Base-by-base conservation (phyloP, 1,140 invertebrate species). In the Zaprionus davidi region DNA sequence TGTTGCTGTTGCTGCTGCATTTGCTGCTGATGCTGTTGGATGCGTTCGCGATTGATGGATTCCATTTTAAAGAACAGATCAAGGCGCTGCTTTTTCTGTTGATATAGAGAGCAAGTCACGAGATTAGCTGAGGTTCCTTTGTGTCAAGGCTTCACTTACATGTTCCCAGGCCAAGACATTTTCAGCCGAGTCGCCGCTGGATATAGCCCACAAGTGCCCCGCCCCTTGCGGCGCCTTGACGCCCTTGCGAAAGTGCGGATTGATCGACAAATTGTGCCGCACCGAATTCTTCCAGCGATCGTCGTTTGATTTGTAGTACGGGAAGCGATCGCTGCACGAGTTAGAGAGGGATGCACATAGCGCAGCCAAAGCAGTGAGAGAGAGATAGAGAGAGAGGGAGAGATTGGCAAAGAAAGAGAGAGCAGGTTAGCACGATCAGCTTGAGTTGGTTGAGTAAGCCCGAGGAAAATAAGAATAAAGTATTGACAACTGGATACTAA, bases 231-330 rank as follows among this genome's bases (percentile, higher is more conserved):
- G 94, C 0, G 97, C 96, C 83, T 97, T 96, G 0, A 95, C 95
- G 0, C 97, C 97, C 92, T 98, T 98, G 3, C 97, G 94, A 86
- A 98, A 98, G 91, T 97, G 97, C 1, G 97, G 97, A 93, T 97
- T 98, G 85, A 98, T 98, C 2, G 96, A 97, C 15, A 98, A 93
- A 93, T 97, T 97, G 91, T 97, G 97, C 66, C 97, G 93, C 0
- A 98, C 96, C 0, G 97, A 98, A 92, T 98, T 98, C 91, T 98
- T 98, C 97, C 97, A 98, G 76, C 97, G 95, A 79, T 97, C 97
- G 71, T 98, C 97, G 80, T 97, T 96, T 38, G 96, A 95, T 90
- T 97, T 97, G 92, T 97, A 98, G 83, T 95, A 98, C 0, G 97
- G 97, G 93, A 97, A 98, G 67, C 95, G 96, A 81, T 97, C 96